Evolutionary conservation across 1,140 invertebrate species (phyloP).

Genomic region (Bombus ignitus): DNA sequence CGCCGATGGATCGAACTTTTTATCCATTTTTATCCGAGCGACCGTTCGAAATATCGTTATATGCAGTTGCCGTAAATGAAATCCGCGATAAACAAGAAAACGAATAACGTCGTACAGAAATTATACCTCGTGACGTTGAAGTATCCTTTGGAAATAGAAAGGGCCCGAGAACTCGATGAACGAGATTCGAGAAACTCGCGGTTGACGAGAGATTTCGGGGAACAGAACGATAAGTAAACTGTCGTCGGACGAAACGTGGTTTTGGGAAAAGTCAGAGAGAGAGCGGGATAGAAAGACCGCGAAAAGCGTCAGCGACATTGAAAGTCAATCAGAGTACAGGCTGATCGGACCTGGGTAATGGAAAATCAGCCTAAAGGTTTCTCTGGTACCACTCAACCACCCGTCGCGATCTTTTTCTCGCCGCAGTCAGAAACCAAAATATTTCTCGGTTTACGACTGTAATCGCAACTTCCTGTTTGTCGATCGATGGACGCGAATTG

Average conservation of each 20-base stretch:
- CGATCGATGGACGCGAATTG: neutral
- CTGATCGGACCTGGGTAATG: conserved; percentile 51
- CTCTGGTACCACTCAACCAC: conserved; percentile 76
- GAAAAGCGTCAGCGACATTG: conserved; percentile 53
- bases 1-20: neutral
- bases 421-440: neutral
- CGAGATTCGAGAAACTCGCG: no score
- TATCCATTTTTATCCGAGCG: neutral
- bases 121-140: no score
- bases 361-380: conserved; percentile 69
- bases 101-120: no score
- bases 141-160: no score
- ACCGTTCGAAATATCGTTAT: neutral
- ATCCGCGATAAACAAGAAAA: no score
- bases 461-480: neutral
- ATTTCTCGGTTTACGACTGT: neutral
- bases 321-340: conserved; percentile 70
- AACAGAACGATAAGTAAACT: neutral
- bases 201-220: no score
- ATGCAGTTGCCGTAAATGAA: no score
- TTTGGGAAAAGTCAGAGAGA: neutral
- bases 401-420: conserved; percentile 58
- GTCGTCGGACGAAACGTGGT: neutral
- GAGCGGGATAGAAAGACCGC: neutral
- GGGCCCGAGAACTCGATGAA: no score